Base-by-base conservation (phyloP, 2,888 invertebrate species). In the Elegia similella region DNA sequence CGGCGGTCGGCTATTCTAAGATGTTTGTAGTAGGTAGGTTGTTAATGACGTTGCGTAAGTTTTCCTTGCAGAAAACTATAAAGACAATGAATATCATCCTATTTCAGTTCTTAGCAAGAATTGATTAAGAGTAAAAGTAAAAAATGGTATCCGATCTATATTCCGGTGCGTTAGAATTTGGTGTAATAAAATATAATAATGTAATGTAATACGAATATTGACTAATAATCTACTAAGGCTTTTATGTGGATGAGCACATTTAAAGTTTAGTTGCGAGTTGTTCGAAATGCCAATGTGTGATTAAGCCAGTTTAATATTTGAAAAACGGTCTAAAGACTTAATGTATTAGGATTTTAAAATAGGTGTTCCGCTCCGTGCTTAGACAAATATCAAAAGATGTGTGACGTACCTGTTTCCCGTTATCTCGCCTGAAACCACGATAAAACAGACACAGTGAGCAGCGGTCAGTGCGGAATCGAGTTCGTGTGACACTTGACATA, bases 141-240 rank as follows among this genome's bases (percentile, higher is more conserved):
- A 44, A 13, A 13, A 55, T 55, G 44, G 29, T 17, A 15, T 52
- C 12, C 7, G 43, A 56, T 52, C 55, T 50, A 42, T 38, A 42
- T 42, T 48, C 46, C 23, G 55, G 52, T 47, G 32, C 52, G 42
- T 60, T n/a, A n/a, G n/a, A n/a, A n/a, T n/a, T n/a, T n/a, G n/a
- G n/a, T n/a, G n/a, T n/a, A n/a, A n/a, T n/a, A n/a, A n/a, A n/a
- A n/a, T n/a, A n/a, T n/a, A n/a, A n/a, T n/a, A n/a, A n/a, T n/a
- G n/a, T n/a, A n/a, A n/a, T n/a, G n/a, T n/a, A n/a, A n/a, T n/a
- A n/a, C n/a, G n/a, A n/a, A n/a, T n/a, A n/a, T n/a, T n/a, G n/a
- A n/a, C n/a, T n/a, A n/a, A n/a, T n/a, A n/a, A n/a, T n/a, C n/a
- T n/a, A n/a, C n/a, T n/a, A n/a, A n/a, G n/a, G n/a, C n/a, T 42